Evolutionary conservation across 1,140 invertebrate species (phyloP), one percentile per base, ranked within the genome.

Genomic region (Calephelis nemesis): DNA sequence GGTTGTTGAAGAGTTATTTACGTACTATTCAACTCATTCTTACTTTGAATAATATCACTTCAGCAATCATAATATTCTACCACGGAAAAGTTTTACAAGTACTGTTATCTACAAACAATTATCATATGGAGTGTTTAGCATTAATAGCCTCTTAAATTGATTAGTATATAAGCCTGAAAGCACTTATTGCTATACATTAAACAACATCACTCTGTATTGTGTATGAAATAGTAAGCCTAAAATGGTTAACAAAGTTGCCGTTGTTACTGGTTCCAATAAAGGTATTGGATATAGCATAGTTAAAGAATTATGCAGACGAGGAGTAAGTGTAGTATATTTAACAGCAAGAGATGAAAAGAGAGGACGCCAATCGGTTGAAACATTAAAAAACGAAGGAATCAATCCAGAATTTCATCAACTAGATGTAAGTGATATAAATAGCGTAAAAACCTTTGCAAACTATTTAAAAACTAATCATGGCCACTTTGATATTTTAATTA

Each of bases 401-500:
- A 77, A 93, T 40, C 93, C 94, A 4, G 82, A 88, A 40, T 96
- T 76, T 62, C 74, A 83, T 66, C 93, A 95, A 79, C 84, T 96
- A 15, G 95, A 96, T 74, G 93, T 96, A 15, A 90, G 89, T 64
- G 86, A 94, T 78, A 69, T 77, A 15, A 76, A 91, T 7, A 96
- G 94, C 74, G 92, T 96, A 10, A 81, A 92, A 12, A 80, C 71
- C 9, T 93, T 96, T 49, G 79, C 87, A 0, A 84, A 93, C 62
- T 93, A 92, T 76, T 75, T 97, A 0, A 88, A 94, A 77, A 71
- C 92, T 48, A 93, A 90, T 39, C 93, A 97, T 89, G 94, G 93
- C 19, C 95, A 96, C 7, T 76, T 97, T 3, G 96, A 97, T 92
- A 82, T 97, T 39, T 82, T 97, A 1, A 93, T 97, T 2, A 97